Conservation (phyloP, 2,113 vertebrate species). For the Clupea harengus region DNA sequence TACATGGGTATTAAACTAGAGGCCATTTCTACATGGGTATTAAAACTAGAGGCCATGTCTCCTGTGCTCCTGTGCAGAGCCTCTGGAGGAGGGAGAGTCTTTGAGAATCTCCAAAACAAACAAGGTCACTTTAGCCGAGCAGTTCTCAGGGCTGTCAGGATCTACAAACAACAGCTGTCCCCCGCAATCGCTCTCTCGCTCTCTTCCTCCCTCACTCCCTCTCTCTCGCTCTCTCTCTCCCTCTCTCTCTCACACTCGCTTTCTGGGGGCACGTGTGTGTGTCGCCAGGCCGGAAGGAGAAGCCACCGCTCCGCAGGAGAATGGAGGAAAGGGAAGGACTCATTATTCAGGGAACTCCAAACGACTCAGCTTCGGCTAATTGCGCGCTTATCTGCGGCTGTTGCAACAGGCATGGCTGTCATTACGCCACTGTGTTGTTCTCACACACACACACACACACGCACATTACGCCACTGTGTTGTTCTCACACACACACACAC, state of each 20-base stretch:
- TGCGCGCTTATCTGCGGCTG: not conserved
- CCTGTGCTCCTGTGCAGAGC: no score
- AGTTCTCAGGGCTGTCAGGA: not conserved
- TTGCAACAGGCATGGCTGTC: not conserved
- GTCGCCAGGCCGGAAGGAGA: not conserved
- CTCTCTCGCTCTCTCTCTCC: not conserved
- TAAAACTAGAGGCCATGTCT: not conserved
- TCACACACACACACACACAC: no score
- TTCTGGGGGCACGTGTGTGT: not conserved
- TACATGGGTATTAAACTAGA: no score
- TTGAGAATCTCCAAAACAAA: conserved; percentile 52
- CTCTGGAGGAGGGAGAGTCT: conserved; percentile 36
- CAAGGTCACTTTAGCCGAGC: conserved; percentile 39
- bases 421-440: not conserved
- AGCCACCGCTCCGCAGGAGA: not conserved
- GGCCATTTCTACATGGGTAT: not conserved
- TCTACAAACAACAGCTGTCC: not conserved
- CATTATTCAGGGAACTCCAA: not conserved
- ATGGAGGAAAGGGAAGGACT: not conserved
- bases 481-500: no score
- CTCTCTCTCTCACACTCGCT: not conserved
- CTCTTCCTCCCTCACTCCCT: not conserved
- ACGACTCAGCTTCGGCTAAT: not conserved
- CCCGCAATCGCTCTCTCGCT: not conserved
- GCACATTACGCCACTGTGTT: no score